Percentiles rank a stretch among this genome's conserved stretches.
Conservation (phyloP, 2,113 vertebrate species). For the Sturnira hondurensis region DNA sequence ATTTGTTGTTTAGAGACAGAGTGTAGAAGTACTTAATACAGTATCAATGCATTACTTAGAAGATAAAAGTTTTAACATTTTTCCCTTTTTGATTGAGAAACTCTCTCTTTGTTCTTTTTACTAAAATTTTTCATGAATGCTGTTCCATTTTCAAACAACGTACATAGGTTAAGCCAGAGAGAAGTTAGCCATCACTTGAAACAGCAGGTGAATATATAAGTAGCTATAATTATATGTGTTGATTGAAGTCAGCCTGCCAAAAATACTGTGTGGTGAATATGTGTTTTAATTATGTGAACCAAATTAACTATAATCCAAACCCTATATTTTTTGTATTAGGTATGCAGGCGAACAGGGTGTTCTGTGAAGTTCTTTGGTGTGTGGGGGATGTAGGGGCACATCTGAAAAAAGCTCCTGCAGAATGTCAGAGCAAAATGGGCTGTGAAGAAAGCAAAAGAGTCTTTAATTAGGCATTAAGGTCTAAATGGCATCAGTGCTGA, state of each 20-base stretch:
- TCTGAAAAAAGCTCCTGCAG: neutral
- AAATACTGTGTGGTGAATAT: neutral
- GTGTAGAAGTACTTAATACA: neutral
- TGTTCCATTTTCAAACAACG: neutral
- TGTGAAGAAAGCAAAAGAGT: slow-evolving; percentile 44
- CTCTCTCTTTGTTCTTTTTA: neutral
- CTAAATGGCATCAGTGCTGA: slow-evolving; percentile 42
- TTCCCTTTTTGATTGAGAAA: neutral
- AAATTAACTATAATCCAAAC: neutral
- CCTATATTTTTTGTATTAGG: neutral
- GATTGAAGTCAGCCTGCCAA: neutral
- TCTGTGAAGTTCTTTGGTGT: neutral
- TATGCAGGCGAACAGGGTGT: neutral
- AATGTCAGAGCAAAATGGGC: slow-evolving; percentile 43
- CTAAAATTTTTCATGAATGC: neutral
- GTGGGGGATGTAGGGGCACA: neutral
- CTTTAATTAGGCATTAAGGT: slow-evolving; percentile 60
- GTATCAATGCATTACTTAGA: neutral
- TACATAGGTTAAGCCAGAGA: neutral
- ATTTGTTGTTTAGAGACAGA: neutral
- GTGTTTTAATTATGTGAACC: neutral
- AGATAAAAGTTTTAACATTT: neutral
- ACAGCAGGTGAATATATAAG: neutral
- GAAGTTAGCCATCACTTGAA: neutral
- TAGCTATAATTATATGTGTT: neutral